Conservation (phyloP, 2,888 invertebrate genomes). For the Norana najaformis region DNA sequence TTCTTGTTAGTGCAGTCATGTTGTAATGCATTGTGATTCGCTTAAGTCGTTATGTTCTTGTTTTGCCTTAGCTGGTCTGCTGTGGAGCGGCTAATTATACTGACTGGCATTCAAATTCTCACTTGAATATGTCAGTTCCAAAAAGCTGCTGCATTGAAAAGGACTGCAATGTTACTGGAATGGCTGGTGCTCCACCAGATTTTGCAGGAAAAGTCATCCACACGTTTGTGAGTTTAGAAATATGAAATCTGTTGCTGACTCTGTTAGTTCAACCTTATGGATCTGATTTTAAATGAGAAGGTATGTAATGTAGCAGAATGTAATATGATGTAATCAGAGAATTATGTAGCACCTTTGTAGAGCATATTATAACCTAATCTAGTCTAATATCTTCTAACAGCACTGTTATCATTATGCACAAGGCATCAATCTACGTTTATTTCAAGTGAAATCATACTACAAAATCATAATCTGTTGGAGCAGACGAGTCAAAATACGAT, state of each 20-base stretch:
- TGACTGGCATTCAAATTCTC: background rate
- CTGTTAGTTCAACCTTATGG: background rate
- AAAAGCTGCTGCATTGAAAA: background rate
- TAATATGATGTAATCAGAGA: background rate
- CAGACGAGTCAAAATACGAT: too few relatives aligned
- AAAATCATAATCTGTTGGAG: too few relatives aligned
- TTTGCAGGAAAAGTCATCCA: background rate
- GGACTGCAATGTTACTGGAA: background rate
- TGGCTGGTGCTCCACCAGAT: background rate
- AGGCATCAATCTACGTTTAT: too few relatives aligned
- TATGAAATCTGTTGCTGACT: background rate
- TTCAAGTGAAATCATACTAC: too few relatives aligned
- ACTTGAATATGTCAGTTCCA: background rate
- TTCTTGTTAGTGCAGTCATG: too few relatives aligned
- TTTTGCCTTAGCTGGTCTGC: background rate
- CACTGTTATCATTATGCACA: too few relatives aligned
- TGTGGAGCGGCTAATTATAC: background rate
- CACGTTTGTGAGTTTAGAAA: background rate
- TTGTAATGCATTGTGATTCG: background rate
- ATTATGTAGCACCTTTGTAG: background rate
- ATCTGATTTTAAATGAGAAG: background rate
- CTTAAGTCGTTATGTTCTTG: background rate
- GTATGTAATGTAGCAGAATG: constrained; percentile 5
- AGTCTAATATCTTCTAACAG: too few relatives aligned
- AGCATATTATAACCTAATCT: too few relatives aligned